phyloP scores from a whole-genome alignment of 2,888 invertebrate species.

The Nephrotoma guestfalica region DNA sequence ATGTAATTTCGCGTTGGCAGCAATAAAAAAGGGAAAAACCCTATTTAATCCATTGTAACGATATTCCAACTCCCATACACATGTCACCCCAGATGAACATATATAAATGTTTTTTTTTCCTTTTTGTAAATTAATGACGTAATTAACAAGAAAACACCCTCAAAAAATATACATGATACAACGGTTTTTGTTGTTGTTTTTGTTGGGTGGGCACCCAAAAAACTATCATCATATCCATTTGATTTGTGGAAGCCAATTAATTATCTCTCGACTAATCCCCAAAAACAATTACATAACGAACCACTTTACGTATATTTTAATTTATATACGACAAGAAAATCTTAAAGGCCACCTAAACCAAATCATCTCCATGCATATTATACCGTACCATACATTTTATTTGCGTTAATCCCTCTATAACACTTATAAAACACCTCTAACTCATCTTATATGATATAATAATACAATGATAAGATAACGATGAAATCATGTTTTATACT shows the following conservation, averaged over 20 bases:
- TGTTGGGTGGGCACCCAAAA: neutral
- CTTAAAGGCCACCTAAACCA: neutral
- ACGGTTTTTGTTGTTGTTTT: neutral
- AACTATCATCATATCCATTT: neutral
- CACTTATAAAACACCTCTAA: neutral
- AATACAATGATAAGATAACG: neutral
- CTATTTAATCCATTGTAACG: neutral
- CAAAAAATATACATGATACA: neutral
- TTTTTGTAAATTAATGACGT: neutral
- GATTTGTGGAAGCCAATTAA: neutral
- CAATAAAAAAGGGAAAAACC: neutral
- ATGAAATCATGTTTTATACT: neutral
- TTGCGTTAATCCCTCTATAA: neutral
- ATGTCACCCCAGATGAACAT: neutral
- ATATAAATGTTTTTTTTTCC: neutral
- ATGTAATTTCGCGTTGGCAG: neutral
- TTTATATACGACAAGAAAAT: neutral
- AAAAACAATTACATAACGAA: neutral
- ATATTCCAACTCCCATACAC: neutral
- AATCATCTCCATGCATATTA: neutral
- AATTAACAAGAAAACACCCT: neutral
- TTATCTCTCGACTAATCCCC: neutral
- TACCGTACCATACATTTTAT: no score
- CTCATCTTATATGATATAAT: neutral
- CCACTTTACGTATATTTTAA: neutral